Evolutionary conservation across 2,888 invertebrate genomes (phyloP), one percentile per base, ranked within the genome.

Genomic region (Amphipoea lucens): DNA sequence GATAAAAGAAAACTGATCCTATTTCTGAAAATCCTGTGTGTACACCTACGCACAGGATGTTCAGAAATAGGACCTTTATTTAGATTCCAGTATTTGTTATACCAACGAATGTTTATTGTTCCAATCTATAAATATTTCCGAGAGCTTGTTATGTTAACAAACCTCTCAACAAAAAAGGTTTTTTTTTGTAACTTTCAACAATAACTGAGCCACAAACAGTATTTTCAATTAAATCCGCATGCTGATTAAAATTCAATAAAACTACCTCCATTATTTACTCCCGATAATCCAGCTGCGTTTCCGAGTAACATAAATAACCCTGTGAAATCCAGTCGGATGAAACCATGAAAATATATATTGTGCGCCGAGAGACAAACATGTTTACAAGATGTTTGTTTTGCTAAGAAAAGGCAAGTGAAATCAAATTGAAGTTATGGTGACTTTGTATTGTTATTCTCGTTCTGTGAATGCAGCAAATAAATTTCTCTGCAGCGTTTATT

Each of bases 311-410:
- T 83, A 79, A 84, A 88, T 88, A 86, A 84, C 78, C 67, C 14
- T 78, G 71, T 60, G 66, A 79, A 83, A 85, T 71, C 82, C 81
- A 82, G 71, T 63, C 78, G 84, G 79, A 85, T 76, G 68, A 79
- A 42, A 45, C 70, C 76, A 83, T 80, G 73, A 68, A 78, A 79
- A 81, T 80, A 87, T 76, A 87, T 89, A 85, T 78, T 79, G 75
- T 67, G 71, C 81, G 74, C 45, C 70, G 81, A 86, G 82, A 90
- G 89, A 93, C 94, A 95, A 95, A 95, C 95, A 95, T 95, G 94
- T 95, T 95, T 94, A 93, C 94, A 87, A 90, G 90, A 90, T 80
- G 87, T 86, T 88, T 87, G 89, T 87, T 87, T 80, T 77, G 78
- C 76, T 81, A 68, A 75, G 76, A 78, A 82, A 84, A 85, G 80